Conservation (phyloP, 2,888 invertebrate species). For the Bhutanitis thaidina region DNA sequence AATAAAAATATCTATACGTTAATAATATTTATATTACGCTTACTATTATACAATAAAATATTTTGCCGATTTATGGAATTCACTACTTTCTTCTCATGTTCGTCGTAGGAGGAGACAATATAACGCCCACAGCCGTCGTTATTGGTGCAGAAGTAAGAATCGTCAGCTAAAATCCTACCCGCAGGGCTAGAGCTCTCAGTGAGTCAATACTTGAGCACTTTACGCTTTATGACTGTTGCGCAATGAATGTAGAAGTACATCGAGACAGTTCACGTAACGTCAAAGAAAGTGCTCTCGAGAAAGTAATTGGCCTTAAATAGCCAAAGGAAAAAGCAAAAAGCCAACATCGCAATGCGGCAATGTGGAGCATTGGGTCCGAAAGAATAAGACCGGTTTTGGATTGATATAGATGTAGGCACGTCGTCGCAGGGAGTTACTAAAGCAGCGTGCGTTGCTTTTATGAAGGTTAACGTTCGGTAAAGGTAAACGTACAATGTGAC, state of each 20-base stretch:
- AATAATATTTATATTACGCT: too few species aligned
- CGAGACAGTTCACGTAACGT: conserved; percentile 22
- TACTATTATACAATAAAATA: too few species aligned
- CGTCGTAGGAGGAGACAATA: too few species aligned
- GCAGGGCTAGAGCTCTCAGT: too few species aligned
- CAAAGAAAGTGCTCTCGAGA: conserved; percentile 32
- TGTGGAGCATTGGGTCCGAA: neutral
- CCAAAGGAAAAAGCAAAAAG: conserved; percentile 17
- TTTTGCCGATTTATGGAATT: too few species aligned
- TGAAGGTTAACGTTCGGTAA: conserved; percentile 12
- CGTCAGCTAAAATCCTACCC: too few species aligned
- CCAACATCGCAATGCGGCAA: neutral
- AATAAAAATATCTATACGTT: too few species aligned
- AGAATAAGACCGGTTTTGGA: neutral
- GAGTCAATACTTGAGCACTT: neutral
- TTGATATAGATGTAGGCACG: neutral
- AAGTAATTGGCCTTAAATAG: conserved; percentile 28
- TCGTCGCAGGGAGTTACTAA: neutral
- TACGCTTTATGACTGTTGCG: neutral
- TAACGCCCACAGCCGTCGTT: too few species aligned
- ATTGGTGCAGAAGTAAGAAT: too few species aligned
- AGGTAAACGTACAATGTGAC: neutral
- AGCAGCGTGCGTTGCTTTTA: conserved; percentile 1
- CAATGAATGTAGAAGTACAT: neutral
- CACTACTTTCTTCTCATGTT: too few species aligned